phyloP scores from a whole-genome alignment of 2,797 vertebrate genomes.

The Erpetoichthys calabaricus region DNA sequence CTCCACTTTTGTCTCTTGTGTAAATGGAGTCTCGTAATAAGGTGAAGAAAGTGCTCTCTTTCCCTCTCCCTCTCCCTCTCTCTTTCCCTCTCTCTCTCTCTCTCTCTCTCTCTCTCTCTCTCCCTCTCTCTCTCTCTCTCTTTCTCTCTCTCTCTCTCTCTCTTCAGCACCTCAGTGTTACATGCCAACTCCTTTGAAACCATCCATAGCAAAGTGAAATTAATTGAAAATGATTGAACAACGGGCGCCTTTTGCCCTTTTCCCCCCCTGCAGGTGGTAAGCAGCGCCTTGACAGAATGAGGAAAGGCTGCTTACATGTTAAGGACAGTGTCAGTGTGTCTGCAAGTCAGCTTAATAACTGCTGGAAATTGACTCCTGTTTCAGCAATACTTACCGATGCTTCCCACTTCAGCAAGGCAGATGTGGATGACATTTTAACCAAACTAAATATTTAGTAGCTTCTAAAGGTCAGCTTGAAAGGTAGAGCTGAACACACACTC shows the following conservation, averaged over 20 bases:
- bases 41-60: no score
- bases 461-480: slow-evolving; percentile 6
- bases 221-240: slow-evolving; percentile 51
- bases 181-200: slow-evolving; percentile 24
- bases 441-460: slow-evolving; percentile 4
- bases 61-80: no score
- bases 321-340: slow-evolving; percentile 18
- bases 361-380: slow-evolving; percentile 21
- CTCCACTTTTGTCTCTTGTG: no score
- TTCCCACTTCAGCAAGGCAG: not conserved
- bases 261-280: slow-evolving; percentile 53
- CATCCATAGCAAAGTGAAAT: slow-evolving; percentile 16
- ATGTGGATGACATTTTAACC: slow-evolving; percentile 1
- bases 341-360: slow-evolving; percentile 31
- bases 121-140: no score
- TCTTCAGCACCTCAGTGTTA: no score
- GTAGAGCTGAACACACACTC: not conserved
- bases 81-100: no score
- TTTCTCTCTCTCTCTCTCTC: no score
- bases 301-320: slow-evolving; percentile 50
- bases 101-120: no score
- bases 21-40: no score
- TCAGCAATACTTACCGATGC: slow-evolving; percentile 7
- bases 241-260: slow-evolving; percentile 47
- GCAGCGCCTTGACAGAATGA: slow-evolving; percentile 55